Evolutionary conservation across 2,113 vertebrate species (phyloP), one percentile per base, ranked within the genome.

Genomic region (Dendropsophus ebraccatus): DNA sequence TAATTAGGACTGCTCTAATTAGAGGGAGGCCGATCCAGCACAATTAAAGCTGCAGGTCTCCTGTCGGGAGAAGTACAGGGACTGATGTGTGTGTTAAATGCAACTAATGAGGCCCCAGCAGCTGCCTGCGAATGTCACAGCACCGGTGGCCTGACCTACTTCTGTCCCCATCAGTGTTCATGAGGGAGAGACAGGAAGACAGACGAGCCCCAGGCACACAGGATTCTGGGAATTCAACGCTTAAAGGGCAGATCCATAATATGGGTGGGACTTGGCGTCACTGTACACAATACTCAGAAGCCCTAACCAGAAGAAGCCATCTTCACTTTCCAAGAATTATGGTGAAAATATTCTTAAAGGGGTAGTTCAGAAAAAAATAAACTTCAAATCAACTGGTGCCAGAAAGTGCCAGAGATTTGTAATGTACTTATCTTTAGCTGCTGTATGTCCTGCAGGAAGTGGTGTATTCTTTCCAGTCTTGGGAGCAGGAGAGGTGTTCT

Each of bases 11-110:
- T 87, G 52, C 77, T 74, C 77, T 81, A 87, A 87, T 87, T 87
- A 81, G 78, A 87, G 67, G 77, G 77, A 81, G 78, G 85, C 49
- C 85, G 60, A 81, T 81, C 85, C 78, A 87, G 78, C 85, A 87
- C 85, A 87, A 87, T 87, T 87, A 87, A 87, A 81, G 78, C 85
- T 87, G 85, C 85, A 87, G 85, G 85, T 87, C 52, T 81, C 85
- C 85, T 74, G 85, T 81, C 32, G 69, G 78, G 78, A 87, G 78
- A 69, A 25, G 78, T 74, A 52, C 69, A 49, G 77, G 77, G 77
- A 87, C 77, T 81, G 85, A 81, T 87, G 85, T 87, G 85, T 87
- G 67, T 81, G 85, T 79, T 87, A 87, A 87, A 81, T 87, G 85
- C 65, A 74, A 81, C 85, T 87, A 87, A 87, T 87, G 85, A 87